Percentiles rank a stretch among this genome's conserved stretches.
Conservation (phyloP, 2,113 vertebrate species). For the Numenius arquata region DNA sequence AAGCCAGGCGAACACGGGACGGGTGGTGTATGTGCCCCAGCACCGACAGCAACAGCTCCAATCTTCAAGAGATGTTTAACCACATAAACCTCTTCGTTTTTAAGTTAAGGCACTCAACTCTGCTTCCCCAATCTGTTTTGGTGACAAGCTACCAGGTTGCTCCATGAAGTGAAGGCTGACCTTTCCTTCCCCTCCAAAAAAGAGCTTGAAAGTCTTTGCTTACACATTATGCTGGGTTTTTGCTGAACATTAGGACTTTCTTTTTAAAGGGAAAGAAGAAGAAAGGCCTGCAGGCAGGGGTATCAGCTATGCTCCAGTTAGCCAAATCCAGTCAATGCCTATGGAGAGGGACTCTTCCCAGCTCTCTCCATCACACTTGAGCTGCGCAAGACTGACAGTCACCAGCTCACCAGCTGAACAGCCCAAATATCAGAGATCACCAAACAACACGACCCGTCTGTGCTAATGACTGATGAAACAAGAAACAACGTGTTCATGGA, state of each 20-base stretch:
- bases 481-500: neutral
- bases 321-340: neutral
- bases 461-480: accelerated
- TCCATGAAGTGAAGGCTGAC: neutral
- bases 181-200: neutral
- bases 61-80: neutral
- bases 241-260: neutral
- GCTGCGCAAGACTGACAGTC: neutral
- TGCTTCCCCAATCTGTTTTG: neutral
- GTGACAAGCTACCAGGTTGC: neutral
- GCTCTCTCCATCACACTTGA: neutral
- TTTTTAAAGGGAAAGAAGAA: neutral
- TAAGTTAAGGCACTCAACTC: neutral
- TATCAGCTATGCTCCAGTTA: neutral
- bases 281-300: neutral
- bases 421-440: neutral
- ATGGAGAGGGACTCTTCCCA: neutral
- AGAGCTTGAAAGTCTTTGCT: neutral
- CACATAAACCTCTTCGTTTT: neutral
- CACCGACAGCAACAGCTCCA: neutral
- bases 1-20: accelerated
- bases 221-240: neutral
- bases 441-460: neutral
- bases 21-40: neutral
- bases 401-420: neutral